Conservation (phyloP, 2,888 invertebrate species). For the Drosophila borborema region DNA sequence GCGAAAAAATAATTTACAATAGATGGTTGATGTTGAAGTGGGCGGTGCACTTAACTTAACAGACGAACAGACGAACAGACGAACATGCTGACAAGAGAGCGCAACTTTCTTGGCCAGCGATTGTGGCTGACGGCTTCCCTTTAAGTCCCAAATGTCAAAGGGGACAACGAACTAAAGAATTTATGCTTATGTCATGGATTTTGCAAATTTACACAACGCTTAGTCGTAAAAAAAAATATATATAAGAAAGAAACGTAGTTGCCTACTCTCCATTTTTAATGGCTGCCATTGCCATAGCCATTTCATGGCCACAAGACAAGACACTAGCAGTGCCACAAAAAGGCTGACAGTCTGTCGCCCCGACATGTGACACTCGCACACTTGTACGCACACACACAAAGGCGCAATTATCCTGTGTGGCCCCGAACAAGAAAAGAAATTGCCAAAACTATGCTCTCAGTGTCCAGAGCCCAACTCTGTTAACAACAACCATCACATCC, state of each 20-base stretch:
- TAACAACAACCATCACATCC: neutral
- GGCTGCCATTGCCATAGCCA: conserved; percentile 59
- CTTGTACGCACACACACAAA: conserved; percentile 40
- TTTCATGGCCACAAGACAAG: conserved; percentile 55
- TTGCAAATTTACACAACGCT: conserved; percentile 71
- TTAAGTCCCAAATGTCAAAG: conserved; percentile 30
- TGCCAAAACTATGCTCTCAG: conserved; percentile 50
- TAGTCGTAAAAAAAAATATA: conserved; percentile 62
- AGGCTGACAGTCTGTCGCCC: conserved; percentile 52
- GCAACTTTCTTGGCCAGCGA: conserved; percentile 24
- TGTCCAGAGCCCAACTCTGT: conserved; percentile 25
- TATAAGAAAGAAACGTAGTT: conserved; percentile 20
- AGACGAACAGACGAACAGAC: neutral
- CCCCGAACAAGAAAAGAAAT: conserved; percentile 48
- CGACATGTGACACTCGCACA: conserved; percentile 21
- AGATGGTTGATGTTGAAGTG: conserved; percentile 36
- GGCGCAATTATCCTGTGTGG: conserved; percentile 67
- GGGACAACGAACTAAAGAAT: conserved; percentile 35
- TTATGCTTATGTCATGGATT: conserved; percentile 78
- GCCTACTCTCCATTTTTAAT: conserved; percentile 75
- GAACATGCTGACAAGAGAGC: conserved; percentile 5
- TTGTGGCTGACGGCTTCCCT: conserved; percentile 30
- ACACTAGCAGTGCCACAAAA: conserved; percentile 42
- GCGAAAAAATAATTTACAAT: conserved; percentile 73
- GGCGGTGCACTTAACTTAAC: conserved; percentile 26